These are phyloP conservation scores for Urocyon cinereoargenteus DNA, from an alignment of 2,797 vertebrate genomes.

Conservation along the genomic window DNA sequence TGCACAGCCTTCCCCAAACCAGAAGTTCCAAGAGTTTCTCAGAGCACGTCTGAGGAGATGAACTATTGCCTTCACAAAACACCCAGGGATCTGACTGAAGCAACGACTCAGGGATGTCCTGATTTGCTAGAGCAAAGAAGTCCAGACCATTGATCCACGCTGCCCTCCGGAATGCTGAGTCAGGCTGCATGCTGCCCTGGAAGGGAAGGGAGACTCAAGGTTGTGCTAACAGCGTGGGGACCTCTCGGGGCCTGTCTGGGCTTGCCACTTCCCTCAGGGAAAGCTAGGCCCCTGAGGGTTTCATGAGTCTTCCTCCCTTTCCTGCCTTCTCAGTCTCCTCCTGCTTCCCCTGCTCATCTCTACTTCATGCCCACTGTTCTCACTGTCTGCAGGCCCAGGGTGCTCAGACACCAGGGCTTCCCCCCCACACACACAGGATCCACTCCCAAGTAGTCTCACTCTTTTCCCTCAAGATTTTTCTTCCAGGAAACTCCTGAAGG, in stretches of 20 bases:
- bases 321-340: neutral
- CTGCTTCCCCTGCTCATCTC: rapidly evolving
- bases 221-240: neutral
- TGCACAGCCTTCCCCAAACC: neutral
- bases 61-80: neutral
- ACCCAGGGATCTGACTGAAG: neutral
- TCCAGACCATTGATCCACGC: neutral
- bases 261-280: neutral
- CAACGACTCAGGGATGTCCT: neutral
- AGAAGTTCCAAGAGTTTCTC: conserved; percentile 3
- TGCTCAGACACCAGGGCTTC: neutral
- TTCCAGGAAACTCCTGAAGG: neutral
- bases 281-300: neutral
- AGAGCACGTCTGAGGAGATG: neutral
- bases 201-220: neutral
- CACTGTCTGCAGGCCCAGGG: neutral
- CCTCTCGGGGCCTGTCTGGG: neutral
- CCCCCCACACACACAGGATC: neutral
- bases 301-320: neutral
- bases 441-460: neutral
- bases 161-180: neutral
- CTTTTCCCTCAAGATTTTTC: neutral
- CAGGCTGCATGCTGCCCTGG: neutral
- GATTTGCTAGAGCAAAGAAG: neutral
- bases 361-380: neutral